These are phyloP conservation scores for Lordiphosa andalusiaca DNA, from an alignment of 2,888 invertebrate genomes.

Conservation along the genomic window DNA sequence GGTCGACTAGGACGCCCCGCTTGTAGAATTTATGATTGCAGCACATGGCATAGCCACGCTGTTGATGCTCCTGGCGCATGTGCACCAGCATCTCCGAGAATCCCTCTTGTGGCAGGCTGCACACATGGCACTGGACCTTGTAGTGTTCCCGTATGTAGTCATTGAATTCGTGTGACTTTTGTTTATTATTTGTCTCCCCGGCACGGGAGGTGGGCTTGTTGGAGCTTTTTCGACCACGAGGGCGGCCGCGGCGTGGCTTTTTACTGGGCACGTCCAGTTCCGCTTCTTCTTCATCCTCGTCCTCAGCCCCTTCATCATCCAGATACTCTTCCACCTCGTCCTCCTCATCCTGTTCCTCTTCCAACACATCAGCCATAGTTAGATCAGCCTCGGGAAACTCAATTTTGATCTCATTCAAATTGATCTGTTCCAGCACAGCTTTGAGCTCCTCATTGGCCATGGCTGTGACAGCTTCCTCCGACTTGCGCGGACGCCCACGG, in stretches of 20 bases:
- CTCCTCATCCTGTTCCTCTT: constrained; percentile 50
- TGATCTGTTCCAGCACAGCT: constrained; percentile 54
- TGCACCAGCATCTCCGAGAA: constrained; percentile 67
- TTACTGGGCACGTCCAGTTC: not conserved
- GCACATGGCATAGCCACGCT: constrained; percentile 74
- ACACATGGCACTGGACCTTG: constrained; percentile 75
- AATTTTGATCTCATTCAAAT: constrained; percentile 57
- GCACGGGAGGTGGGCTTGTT: not conserved
- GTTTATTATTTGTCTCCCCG: constrained; percentile 28
- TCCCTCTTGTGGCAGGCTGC: constrained; percentile 55
- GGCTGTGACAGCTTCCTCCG: not conserved
- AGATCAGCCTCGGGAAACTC: constrained; percentile 56
- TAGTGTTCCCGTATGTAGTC: constrained; percentile 69
- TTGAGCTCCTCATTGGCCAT: constrained; percentile 35
- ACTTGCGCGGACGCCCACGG: constrained; percentile 56
- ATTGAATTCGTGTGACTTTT: constrained; percentile 65
- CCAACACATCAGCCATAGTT: constrained; percentile 53
- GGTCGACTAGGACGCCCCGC: constrained; percentile 75
- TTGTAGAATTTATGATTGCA: constrained; percentile 76
- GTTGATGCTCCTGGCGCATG: constrained; percentile 65
- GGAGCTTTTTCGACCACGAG: constrained; percentile 6
- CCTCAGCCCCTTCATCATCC: constrained; percentile 13
- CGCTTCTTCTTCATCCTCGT: not conserved
- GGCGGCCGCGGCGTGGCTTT: constrained; percentile 10
- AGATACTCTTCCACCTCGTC: constrained; percentile 20